phyloP scores from a whole-genome alignment of 2,797 vertebrate genomes.

The Vireo griseus region DNA sequence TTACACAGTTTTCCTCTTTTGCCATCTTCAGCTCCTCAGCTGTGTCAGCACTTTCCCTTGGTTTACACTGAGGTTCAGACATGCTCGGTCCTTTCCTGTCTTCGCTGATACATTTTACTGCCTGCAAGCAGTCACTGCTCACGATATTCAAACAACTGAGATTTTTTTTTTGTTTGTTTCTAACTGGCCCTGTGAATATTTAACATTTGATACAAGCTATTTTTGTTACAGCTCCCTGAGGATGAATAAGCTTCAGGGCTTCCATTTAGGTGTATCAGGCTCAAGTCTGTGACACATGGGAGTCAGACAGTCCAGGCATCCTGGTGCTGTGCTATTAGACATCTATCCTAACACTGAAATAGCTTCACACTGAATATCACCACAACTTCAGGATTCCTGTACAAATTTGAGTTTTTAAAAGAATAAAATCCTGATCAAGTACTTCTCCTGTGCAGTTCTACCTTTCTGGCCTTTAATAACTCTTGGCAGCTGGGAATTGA shows the following conservation, averaged over 20 bases:
- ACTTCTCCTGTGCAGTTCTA: not conserved
- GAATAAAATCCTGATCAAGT: not conserved
- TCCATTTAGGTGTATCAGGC: not conserved
- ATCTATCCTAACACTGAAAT: not conserved
- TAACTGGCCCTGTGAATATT: not conserved
- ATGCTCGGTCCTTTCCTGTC: not conserved
- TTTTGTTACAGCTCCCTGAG: not conserved
- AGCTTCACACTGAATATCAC: not conserved
- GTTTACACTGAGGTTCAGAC: not conserved
- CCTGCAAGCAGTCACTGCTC: not conserved
- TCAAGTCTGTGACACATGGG: not conserved
- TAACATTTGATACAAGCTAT: not conserved
- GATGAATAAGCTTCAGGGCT: not conserved
- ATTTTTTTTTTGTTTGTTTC: not conserved
- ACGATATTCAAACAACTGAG: not conserved
- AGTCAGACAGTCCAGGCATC: not conserved
- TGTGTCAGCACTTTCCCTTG: not conserved
- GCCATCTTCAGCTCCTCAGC: not conserved
- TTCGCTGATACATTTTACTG: not conserved
- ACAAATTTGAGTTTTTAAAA: not conserved
- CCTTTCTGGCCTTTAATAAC: not conserved
- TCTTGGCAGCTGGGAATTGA: not conserved
- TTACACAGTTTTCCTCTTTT: not conserved
- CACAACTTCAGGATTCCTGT: not conserved
- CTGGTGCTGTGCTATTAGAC: not conserved